Base-by-base conservation (phyloP, 2,797 vertebrate genomes). In the Tarsius wallacei region DNA sequence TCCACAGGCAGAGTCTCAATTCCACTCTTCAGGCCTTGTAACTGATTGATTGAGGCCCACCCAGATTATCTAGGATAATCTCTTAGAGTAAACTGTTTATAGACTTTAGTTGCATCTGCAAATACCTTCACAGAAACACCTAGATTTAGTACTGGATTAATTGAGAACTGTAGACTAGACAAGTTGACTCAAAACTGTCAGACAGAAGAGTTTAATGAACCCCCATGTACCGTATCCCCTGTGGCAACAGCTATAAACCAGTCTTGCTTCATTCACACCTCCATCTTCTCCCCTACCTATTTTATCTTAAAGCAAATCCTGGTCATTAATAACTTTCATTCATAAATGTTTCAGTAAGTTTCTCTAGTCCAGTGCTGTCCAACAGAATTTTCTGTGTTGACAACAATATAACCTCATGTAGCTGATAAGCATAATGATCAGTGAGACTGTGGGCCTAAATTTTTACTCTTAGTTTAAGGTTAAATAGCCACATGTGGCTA, bases 281-380 rank as follows among this genome's bases (percentile, higher is more conserved):
- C 88, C 59, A 17, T 59, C 55, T 7, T 76, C 12, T 89, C 63
- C 8, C 19, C 81, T 86, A 83, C 42, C 51, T 84, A 11, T 74
- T 90, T 70, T 76, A 74, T 91, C 91, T 73, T 53, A 71, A 96
- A 85, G 8, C 77, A 82, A 68, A 71, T 53, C 22, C 82, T 49
- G 33, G 15, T 22, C 10, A 55, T 81, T 61, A 42, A 26, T 28
- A 12, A 87, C 24, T 55, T 92, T 83, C 31, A 87, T 71, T 31
- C 21, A 31, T 33, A 92, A 73, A 70, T 22, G 28, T 80, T 74
- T 93, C 59, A 59, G 33, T 71, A 73, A 68, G 57, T 91, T 42
- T 71, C 36, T 76, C 11, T 59, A 78, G 24, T 7, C 15, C 21
- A 70, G 55, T 3, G 61, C 36, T 74, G 22, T 64, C 80, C 49